Evolutionary conservation across 2,888 invertebrate species (phyloP).

Genomic region (Celastrina argiolus): DNA sequence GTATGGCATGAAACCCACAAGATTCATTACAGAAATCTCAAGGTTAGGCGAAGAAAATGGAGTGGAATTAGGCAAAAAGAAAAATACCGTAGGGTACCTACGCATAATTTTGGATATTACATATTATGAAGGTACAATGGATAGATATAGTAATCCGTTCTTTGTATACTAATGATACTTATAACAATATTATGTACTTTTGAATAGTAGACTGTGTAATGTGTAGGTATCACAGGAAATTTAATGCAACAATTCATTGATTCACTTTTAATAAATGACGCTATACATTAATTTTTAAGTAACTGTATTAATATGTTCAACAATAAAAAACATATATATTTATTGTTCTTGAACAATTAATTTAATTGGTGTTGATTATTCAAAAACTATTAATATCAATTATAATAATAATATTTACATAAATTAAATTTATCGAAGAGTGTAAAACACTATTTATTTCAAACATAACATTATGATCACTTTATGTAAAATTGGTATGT

Average conservation of each 20-base stretch:
- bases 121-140: too few species aligned
- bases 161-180: too few species aligned
- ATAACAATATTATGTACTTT: too few species aligned
- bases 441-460: not conserved
- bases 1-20: not conserved
- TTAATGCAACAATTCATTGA: too few species aligned
- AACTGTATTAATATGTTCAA: too few species aligned
- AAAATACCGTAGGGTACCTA: not conserved
- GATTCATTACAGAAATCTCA: not conserved
- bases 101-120: not conserved
- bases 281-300: not conserved
- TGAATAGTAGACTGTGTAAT: too few species aligned
- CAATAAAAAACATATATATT: too few species aligned
- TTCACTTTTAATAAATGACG: too few species aligned
- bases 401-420: constrained; percentile 1
- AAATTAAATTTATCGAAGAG: constrained; percentile 3
- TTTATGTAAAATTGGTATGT: not conserved
- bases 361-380: not conserved
- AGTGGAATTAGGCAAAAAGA: not conserved
- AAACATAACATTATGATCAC: not conserved
- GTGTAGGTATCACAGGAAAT: too few species aligned
- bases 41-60: not conserved
- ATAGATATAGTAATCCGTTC: too few species aligned
- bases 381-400: not conserved
- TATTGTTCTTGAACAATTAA: too few species aligned